phyloP scores from a whole-genome alignment of 2,113 vertebrate species.

The Cyprinus carpio region DNA sequence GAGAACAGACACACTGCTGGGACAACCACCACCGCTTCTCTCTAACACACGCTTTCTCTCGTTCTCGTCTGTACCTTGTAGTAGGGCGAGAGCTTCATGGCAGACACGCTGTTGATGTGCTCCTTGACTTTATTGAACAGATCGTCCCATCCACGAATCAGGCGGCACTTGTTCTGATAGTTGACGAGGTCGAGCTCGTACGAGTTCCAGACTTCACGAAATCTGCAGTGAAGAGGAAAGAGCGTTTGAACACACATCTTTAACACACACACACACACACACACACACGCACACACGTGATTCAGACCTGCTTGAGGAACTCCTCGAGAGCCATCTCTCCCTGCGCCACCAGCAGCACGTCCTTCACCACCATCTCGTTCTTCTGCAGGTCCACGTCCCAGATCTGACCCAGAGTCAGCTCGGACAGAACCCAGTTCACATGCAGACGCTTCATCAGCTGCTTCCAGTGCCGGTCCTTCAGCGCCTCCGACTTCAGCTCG shows the following conservation, averaged over 20 bases:
- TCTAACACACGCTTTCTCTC: not conserved
- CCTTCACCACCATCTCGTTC: slow-evolving; percentile 95
- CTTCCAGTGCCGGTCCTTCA: slow-evolving; percentile 98
- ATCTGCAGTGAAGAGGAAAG: slow-evolving; percentile 74
- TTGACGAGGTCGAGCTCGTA: slow-evolving; percentile 96
- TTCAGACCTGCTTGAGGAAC: slow-evolving; percentile 87
- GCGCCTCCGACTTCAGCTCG: slow-evolving; percentile 94
- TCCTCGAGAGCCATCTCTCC: slow-evolving; percentile 99
- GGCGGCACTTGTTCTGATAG: slow-evolving; percentile 97
- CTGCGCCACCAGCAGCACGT: slow-evolving; percentile 95
- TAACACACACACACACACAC: no score
- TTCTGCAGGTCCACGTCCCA: slow-evolving; percentile 97
- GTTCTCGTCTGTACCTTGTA: slow-evolving; percentile 83
- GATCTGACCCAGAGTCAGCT: slow-evolving; percentile 94
- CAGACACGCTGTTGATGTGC: slow-evolving; percentile 97
- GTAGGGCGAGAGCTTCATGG: slow-evolving; percentile 97
- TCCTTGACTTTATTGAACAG: slow-evolving; percentile 99
- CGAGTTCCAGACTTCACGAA: slow-evolving; percentile 97
- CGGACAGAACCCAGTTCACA: slow-evolving; percentile 96
- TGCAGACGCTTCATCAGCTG: slow-evolving; percentile 96
- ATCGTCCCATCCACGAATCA: slow-evolving; percentile 99
- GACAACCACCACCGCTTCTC: no score
- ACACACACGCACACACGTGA: no score
- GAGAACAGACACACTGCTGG: not conserved
- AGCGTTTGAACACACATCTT: no score